Percentiles rank a stretch among this genome's conserved stretches.
These are phyloP conservation scores for Scomberomorus guttatus DNA, from an alignment of 2,797 vertebrate genomes.

Conservation along the genomic window DNA sequence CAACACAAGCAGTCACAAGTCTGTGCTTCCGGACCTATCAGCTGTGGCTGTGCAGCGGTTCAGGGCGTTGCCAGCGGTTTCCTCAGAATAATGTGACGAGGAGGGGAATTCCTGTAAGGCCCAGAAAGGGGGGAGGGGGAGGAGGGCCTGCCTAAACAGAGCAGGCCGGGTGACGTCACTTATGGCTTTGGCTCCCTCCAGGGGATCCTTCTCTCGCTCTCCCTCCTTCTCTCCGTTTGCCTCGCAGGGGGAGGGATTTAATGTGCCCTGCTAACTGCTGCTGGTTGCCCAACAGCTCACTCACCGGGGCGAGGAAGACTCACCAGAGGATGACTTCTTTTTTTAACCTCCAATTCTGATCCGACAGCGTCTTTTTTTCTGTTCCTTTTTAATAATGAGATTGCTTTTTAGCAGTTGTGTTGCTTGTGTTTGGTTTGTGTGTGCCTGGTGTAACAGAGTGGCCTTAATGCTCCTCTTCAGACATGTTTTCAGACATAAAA, in stretches of 20 bases:
- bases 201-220: slow-evolving; percentile 66
- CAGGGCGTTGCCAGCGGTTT: slow-evolving; percentile 72
- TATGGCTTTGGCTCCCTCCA: slow-evolving; percentile 73
- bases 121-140: slow-evolving; percentile 28
- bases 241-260: slow-evolving; percentile 46
- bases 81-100: slow-evolving; percentile 79
- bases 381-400: slow-evolving; percentile 26
- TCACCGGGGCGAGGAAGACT: slow-evolving; percentile 30
- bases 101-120: slow-evolving; percentile 84
- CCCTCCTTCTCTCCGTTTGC: slow-evolving; percentile 39
- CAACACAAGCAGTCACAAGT: slow-evolving; percentile 71
- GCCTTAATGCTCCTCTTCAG: not conserved
- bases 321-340: not conserved
- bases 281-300: slow-evolving; percentile 65
- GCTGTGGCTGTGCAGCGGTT: slow-evolving; percentile 68
- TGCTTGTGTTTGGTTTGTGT: not conserved
- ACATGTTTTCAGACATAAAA: not conserved
- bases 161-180: slow-evolving; percentile 71
- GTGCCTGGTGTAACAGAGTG: not conserved
- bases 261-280: slow-evolving; percentile 45
- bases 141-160: slow-evolving; percentile 54
- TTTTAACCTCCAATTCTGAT: not conserved
- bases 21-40: slow-evolving; percentile 72
- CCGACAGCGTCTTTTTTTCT: slow-evolving; percentile 5
- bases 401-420: not conserved